Evolutionary conservation across 2,888 invertebrate species (phyloP).

Genomic region (Cosmia trapezina): DNA sequence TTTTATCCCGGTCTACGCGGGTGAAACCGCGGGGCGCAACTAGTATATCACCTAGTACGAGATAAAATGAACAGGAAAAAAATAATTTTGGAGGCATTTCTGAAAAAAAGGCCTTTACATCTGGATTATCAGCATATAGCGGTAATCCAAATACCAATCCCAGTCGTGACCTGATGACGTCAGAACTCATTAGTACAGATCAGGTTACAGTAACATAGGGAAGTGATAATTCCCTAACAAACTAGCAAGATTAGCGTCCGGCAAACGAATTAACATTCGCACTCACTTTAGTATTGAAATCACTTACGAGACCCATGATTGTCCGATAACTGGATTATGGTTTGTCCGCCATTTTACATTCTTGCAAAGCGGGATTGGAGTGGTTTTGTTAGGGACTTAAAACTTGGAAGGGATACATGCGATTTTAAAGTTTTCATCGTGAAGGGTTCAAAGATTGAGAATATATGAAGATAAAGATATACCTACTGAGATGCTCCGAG

Average conservation of each 20-base stretch:
- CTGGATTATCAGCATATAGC: background rate
- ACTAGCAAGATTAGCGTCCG: conserved; percentile 50
- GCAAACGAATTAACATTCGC: conserved; percentile 44
- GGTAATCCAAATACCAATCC: background rate
- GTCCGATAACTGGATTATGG: conserved; percentile 17
- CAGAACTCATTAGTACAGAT: conserved; percentile 30
- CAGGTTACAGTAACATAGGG: conserved; percentile 32
- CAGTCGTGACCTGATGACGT: conserved; percentile 45
- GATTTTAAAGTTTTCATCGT: background rate
- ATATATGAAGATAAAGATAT: background rate
- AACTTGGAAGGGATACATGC: background rate
- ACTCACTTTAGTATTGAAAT: conserved; percentile 41
- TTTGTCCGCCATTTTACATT: conserved; percentile 17
- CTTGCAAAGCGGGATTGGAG: background rate
- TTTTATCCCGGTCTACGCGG: too few species aligned
- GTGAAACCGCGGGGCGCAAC: too few species aligned
- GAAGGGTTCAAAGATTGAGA: background rate
- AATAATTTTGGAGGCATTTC: too few species aligned
- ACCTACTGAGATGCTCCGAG: background rate
- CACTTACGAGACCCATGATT: conserved; percentile 45
- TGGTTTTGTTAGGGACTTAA: background rate
- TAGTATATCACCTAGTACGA: too few species aligned
- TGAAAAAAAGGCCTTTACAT: background rate
- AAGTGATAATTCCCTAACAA: conserved; percentile 59
- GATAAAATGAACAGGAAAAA: background rate